Conservation (phyloP, 2,113 vertebrate genomes). For the Phaetusa simplex region DNA sequence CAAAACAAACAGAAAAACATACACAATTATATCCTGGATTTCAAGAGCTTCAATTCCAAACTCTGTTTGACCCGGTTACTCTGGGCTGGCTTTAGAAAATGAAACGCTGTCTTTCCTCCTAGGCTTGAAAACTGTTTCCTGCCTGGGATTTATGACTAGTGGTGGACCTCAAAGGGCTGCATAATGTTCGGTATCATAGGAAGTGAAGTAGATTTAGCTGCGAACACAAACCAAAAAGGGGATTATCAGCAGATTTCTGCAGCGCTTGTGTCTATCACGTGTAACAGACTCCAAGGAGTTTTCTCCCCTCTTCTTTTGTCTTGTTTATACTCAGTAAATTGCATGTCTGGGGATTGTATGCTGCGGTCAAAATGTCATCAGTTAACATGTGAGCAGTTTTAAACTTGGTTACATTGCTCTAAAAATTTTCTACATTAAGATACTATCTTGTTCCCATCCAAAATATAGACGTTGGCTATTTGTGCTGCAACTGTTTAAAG, state of each 20-base stretch:
- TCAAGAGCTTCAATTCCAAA: slow-evolving; percentile 49
- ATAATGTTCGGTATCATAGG: slow-evolving; percentile 12
- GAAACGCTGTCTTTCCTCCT: slow-evolving; percentile 49
- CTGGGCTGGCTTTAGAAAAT: slow-evolving; percentile 58
- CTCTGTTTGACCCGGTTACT: slow-evolving; percentile 54
- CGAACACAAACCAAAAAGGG: not conserved
- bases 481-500: not conserved
- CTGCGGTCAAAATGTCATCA: slow-evolving; percentile 15
- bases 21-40: slow-evolving; percentile 52
- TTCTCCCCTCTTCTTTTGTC: not conserved
- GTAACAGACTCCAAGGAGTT: not conserved
- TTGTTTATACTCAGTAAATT: not conserved
- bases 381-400: not conserved
- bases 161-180: slow-evolving; percentile 41
- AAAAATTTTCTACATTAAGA: not conserved
- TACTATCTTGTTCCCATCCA: not conserved
- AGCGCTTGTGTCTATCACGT: not conserved
- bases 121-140: slow-evolving; percentile 57
- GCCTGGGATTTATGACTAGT: slow-evolving; percentile 59
- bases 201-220: slow-evolving; percentile 30
- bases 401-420: not conserved
- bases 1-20: slow-evolving; percentile 57
- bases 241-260: slow-evolving; percentile 42
- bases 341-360: not conserved
- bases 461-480: not conserved